These are phyloP conservation scores for Rhamnusium bicolor DNA, from an alignment of 2,888 invertebrate species.

Conservation along the genomic window DNA sequence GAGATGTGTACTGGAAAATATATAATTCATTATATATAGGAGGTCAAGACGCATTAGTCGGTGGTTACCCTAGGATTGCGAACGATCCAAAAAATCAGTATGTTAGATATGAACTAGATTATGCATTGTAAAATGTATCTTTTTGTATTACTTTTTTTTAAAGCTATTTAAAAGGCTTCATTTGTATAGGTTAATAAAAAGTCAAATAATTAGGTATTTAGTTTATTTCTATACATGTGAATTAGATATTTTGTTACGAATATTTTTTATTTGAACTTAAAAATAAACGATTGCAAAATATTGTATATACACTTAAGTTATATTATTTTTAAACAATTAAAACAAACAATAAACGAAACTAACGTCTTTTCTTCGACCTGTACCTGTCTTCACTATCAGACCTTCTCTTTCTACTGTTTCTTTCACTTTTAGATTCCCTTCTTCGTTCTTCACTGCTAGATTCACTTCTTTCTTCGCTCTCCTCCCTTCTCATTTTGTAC, in stretches of 20 bases:
- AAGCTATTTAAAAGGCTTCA: background rate
- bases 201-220: slow-evolving; percentile 5
- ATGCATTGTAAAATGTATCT: slow-evolving; percentile 79
- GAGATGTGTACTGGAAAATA: slow-evolving; percentile 99
- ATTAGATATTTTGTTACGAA: slow-evolving; percentile 1
- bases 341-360: background rate
- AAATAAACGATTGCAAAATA: background rate
- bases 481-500: background rate
- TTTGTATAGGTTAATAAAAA: slow-evolving; percentile 22
- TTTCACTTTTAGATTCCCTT: background rate
- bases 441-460: too few species aligned
- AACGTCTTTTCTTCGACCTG: slow-evolving; percentile 28
- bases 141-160: slow-evolving; percentile 11
- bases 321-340: background rate
- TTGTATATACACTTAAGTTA: background rate
- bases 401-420: slow-evolving; percentile 18
- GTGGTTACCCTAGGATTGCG: slow-evolving; percentile 96
- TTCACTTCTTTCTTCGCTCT: slow-evolving; percentile 3
- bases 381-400: slow-evolving; percentile 36
- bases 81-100: slow-evolving; percentile 97
- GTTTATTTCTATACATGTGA: too few species aligned
- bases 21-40: slow-evolving; percentile 99
- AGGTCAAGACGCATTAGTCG: slow-evolving; percentile 97
- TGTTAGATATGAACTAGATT: slow-evolving; percentile 94
- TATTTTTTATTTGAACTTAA: background rate